Evolutionary conservation across 2,888 invertebrate genomes (phyloP).

Genomic region (Parthenolecanium corni): DNA sequence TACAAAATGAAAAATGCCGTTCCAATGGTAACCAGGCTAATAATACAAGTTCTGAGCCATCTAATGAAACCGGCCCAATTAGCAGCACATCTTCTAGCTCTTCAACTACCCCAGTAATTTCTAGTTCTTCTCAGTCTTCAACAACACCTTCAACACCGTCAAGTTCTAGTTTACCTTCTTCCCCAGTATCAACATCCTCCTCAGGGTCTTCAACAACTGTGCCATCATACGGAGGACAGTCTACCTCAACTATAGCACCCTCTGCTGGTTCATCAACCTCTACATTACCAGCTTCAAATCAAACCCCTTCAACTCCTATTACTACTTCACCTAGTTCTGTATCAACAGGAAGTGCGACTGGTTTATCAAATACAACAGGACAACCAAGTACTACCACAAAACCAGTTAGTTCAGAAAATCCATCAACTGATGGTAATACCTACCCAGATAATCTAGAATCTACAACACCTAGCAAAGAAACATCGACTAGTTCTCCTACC

Average conservation of each 20-base stretch:
- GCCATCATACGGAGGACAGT: no score
- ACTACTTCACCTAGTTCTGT: neutral
- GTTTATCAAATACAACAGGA: slow-evolving; percentile 11
- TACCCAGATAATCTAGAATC: slow-evolving; percentile 30
- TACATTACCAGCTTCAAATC: no score
- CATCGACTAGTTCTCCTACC: slow-evolving; percentile 11
- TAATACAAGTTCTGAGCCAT: neutral
- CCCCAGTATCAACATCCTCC: no score
- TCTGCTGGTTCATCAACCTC: no score
- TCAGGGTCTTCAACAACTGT: no score
- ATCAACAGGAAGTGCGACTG: neutral
- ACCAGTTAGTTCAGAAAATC: slow-evolving; percentile 29
- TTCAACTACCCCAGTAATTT: neutral
- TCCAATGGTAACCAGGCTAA: neutral
- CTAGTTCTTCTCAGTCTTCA: slow-evolving; percentile 8
- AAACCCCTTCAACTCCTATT: neutral
- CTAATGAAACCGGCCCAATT: neutral
- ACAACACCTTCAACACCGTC: slow-evolving; percentile 5
- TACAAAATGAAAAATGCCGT: slow-evolving; percentile 34
- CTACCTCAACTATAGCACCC: no score
- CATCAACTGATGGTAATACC: slow-evolving; percentile 22
- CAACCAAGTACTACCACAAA: slow-evolving; percentile 14
- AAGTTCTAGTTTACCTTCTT: neutral
- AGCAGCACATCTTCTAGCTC: neutral
- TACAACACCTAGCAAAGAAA: slow-evolving; percentile 23